Conservation (phyloP, 2,113 vertebrate species). For the Patagioenas fasciata region DNA sequence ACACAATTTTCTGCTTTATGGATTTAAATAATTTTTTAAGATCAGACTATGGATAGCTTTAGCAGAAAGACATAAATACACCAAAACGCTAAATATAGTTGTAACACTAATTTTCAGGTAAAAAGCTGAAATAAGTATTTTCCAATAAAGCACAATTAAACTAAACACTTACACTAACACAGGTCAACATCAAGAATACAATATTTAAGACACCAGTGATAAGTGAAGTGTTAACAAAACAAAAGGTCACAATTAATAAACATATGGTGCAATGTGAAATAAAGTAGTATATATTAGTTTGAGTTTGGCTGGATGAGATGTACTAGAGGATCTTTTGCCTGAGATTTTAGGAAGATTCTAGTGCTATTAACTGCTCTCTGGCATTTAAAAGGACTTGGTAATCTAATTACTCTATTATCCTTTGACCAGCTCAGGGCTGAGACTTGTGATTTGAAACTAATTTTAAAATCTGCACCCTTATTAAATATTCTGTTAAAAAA, state of each 20-base stretch:
- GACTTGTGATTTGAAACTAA: neutral
- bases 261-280: neutral
- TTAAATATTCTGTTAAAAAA: neutral
- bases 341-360: neutral
- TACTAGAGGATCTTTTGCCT: neutral
- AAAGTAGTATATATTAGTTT: neutral
- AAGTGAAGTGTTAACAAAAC: neutral
- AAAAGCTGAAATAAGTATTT: neutral
- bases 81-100: neutral
- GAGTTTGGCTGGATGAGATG: neutral
- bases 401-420: neutral
- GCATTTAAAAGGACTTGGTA: neutral
- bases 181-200: neutral
- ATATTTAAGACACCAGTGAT: neutral
- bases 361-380: neutral
- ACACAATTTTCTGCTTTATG: neutral
- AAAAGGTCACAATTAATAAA: neutral
- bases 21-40: neutral
- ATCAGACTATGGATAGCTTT: accelerated
- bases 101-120: neutral
- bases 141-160: neutral
- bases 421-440: neutral
- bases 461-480: neutral
- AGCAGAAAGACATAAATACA: neutral
- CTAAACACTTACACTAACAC: neutral